Percentiles rank a stretch among this genome's conserved stretches.
These are phyloP conservation scores for Pedionomus torquatus DNA, from an alignment of 2,113 vertebrate genomes.

Conservation along the genomic window DNA sequence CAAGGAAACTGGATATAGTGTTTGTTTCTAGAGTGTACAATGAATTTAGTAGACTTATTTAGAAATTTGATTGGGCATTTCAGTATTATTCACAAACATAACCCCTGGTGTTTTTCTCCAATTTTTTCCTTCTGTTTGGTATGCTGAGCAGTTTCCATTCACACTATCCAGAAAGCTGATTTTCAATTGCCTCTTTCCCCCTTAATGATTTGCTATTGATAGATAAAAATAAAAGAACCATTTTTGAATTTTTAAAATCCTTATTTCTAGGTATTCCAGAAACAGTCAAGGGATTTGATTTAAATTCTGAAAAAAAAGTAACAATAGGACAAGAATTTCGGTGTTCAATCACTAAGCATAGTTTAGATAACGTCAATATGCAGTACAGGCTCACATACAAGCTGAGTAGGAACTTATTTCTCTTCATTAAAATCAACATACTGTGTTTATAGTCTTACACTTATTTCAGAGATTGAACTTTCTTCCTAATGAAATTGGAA, in stretches of 20 bases:
- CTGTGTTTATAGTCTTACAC: not conserved
- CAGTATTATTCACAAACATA: not conserved
- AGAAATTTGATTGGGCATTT: not conserved
- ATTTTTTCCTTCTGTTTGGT: not conserved
- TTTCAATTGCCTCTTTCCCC: accelerated
- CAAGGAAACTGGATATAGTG: not conserved
- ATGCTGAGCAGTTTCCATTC: not conserved
- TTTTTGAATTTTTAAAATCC: not conserved
- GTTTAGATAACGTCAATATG: not conserved
- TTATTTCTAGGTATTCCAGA: not conserved
- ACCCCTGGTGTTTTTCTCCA: not conserved
- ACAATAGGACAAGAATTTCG: not conserved
- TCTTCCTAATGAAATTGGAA: not conserved
- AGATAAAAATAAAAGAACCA: not conserved
- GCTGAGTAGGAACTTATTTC: not conserved
- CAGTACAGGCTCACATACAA: accelerated
- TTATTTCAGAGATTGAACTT: not conserved
- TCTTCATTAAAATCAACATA: not conserved
- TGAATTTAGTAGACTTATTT: not conserved
- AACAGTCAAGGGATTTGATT: not conserved
- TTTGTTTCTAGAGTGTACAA: not conserved
- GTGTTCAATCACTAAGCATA: not conserved
- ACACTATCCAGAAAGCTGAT: not conserved
- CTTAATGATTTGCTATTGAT: not conserved
- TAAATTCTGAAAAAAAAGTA: not conserved